phyloP scores from a whole-genome alignment of 2,113 vertebrate genomes.

The Paraplagusia blochii region DNA sequence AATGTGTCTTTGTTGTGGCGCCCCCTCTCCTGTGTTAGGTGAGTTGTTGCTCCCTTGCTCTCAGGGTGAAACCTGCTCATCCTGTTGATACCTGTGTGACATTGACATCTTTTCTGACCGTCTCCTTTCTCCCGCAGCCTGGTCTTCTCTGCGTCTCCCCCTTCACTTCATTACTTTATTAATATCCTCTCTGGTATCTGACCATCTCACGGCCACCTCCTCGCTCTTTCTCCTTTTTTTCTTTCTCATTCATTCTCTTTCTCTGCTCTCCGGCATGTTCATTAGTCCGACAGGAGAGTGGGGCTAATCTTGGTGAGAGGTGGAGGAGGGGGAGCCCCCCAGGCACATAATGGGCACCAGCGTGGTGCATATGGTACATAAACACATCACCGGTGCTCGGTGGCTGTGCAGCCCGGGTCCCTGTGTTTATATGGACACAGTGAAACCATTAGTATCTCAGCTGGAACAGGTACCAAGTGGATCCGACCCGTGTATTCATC shows the following conservation, averaged over 20 bases:
- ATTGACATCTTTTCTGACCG: conserved; percentile 29
- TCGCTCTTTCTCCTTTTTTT: not conserved
- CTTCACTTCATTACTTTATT: conserved; percentile 39
- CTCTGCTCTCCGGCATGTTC: conserved; percentile 49
- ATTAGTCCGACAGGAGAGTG: conserved; percentile 63
- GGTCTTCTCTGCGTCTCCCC: not conserved
- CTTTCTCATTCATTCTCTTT: conserved; percentile 31
- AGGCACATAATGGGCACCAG: conserved; percentile 61
- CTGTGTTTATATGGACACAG: conserved; percentile 14
- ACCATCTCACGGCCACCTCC: conserved; percentile 30
- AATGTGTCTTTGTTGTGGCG: not conserved
- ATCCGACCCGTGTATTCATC: conserved; percentile 3
- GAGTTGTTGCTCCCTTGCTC: conserved; percentile 8
- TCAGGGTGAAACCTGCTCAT: conserved; percentile 10
- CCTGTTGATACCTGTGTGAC: conserved; percentile 24
- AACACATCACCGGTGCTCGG: conserved; percentile 49
- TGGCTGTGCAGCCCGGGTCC: conserved; percentile 24
- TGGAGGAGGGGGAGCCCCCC: conserved; percentile 42
- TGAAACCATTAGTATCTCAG: conserved; percentile 32
- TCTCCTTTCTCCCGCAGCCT: not conserved
- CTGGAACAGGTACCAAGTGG: conserved; percentile 14
- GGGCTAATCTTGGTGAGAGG: conserved; percentile 53
- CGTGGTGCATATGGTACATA: conserved; percentile 55
- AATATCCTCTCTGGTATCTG: conserved; percentile 43
- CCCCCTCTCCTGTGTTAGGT: not conserved